phyloP scores from a whole-genome alignment of 1,140 invertebrate genomes.

The Nylanderia fulva region DNA sequence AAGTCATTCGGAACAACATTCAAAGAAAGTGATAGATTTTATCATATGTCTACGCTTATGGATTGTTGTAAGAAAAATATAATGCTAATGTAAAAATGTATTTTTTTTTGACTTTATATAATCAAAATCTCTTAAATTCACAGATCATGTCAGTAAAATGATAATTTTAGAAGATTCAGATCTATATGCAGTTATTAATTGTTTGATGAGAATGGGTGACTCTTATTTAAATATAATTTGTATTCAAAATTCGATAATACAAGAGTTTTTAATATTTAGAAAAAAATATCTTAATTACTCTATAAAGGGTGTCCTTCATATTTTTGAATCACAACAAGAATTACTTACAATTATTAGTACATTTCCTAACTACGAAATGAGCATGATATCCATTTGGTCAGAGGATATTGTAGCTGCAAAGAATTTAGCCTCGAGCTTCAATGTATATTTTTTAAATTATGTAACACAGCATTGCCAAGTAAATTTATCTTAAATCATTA shows the following conservation, averaged over 20 bases:
- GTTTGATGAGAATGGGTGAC: neutral
- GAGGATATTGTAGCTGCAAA: constrained; percentile 10
- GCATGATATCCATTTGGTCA: constrained; percentile 17
- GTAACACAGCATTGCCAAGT: neutral
- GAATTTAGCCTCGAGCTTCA: neutral
- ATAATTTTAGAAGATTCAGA: constrained; percentile 39
- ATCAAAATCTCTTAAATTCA: too few relatives aligned
- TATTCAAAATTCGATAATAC: neutral
- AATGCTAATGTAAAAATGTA: too few relatives aligned
- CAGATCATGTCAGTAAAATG: too few relatives aligned
- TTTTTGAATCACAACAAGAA: neutral
- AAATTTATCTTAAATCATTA: neutral
- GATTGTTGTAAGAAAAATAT: too few relatives aligned
- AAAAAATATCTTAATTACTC: neutral
- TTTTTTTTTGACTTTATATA: too few relatives aligned
- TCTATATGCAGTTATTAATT: neutral
- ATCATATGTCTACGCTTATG: too few relatives aligned
- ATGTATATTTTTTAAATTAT: constrained; percentile 24
- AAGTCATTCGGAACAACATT: too few relatives aligned
- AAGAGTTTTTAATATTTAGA: neutral
- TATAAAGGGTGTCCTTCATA: neutral
- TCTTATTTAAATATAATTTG: neutral
- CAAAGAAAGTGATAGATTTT: too few relatives aligned
- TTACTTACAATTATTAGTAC: too few relatives aligned
- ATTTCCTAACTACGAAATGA: too few relatives aligned